phyloP scores from a whole-genome alignment of 2,797 vertebrate genomes.

The Muraenolepis orangiensis region DNA sequence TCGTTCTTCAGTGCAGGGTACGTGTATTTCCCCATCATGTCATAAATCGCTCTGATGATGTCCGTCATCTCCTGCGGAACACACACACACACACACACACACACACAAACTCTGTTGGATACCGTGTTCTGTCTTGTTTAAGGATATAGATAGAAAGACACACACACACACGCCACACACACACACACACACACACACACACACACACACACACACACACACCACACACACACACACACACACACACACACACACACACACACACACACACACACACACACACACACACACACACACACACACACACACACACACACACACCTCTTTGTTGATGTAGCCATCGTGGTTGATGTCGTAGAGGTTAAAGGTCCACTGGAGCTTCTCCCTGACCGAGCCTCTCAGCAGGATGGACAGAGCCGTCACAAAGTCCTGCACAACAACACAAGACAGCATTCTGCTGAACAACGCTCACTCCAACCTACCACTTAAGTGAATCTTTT shows the following conservation, averaged over 20 bases:
- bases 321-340: constrained; percentile 95
- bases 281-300: neutral
- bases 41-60: constrained; percentile 95
- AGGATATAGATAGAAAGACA: neutral
- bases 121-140: neutral
- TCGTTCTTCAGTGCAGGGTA: constrained; percentile 91
- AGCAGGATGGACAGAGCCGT: constrained; percentile 89
- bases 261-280: neutral
- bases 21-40: constrained; percentile 98
- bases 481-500: no score
- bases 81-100: constrained; percentile 3
- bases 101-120: neutral
- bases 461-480: no score
- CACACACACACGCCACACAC: constrained; percentile 2
- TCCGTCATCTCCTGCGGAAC: constrained; percentile 90
- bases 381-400: constrained; percentile 89
- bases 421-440: constrained; percentile 85
- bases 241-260: constrained; percentile 5
- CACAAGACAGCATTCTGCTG: rapidly evolving
- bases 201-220: neutral
- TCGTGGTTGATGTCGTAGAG: constrained; percentile 97
- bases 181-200: neutral
- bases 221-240: neutral
- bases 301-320: constrained; percentile 32
- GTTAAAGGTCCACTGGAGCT: constrained; percentile 96